Evolutionary conservation across 2,113 vertebrate genomes (phyloP).

Genomic region (Sapayoa aenigma): DNA sequence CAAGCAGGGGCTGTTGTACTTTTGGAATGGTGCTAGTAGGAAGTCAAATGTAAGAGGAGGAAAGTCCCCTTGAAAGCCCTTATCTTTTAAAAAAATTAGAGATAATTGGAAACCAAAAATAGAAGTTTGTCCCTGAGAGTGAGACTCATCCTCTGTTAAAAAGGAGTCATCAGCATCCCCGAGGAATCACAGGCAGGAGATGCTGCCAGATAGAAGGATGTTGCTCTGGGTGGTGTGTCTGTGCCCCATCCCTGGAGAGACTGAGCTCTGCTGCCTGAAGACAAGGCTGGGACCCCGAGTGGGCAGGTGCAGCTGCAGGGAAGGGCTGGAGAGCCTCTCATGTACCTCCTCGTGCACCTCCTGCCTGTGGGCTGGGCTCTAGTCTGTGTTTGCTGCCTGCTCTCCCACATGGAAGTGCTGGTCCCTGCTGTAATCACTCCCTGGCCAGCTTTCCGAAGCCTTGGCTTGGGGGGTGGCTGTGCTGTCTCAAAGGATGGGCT

Average conservation of each 20-base stretch:
- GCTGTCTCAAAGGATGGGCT: not conserved
- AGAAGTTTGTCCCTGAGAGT: not conserved
- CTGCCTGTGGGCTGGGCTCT: not conserved
- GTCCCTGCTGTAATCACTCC: not conserved
- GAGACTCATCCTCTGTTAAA: not conserved
- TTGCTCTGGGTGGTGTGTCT: not conserved
- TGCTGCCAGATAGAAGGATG: not conserved
- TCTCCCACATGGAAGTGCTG: not conserved
- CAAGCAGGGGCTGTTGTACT: not conserved
- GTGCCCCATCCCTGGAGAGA: not conserved
- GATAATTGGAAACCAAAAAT: not conserved
- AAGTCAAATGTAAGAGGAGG: not conserved
- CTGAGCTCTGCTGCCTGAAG: not conserved
- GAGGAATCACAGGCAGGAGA: not conserved
- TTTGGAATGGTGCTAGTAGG: not conserved
- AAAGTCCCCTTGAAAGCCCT: not conserved
- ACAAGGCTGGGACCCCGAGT: fast-evolving
- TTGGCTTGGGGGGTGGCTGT: not conserved
- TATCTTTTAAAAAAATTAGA: not conserved
- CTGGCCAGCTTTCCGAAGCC: not conserved
- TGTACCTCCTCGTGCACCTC: not conserved
- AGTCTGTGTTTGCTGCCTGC: not conserved
- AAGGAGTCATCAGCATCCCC: not conserved
- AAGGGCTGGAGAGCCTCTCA: not conserved
- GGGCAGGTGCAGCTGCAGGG: not conserved